Evolutionary conservation across 1,140 invertebrate genomes (phyloP).

Genomic region (Mactra quadrangularis): DNA sequence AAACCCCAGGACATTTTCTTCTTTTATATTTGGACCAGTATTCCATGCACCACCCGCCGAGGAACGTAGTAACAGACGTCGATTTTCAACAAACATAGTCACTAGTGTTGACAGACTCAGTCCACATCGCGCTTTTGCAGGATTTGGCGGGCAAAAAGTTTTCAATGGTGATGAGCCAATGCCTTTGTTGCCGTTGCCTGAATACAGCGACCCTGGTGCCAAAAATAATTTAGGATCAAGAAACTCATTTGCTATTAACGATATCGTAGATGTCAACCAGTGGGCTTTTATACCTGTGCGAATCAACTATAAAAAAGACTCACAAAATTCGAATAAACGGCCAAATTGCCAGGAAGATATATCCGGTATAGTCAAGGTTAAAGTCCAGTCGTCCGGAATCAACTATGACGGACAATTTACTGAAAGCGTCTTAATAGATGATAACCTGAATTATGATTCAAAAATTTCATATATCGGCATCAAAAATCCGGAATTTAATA

Average conservation of each 20-base stretch:
- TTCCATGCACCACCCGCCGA: neutral
- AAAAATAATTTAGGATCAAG: neutral
- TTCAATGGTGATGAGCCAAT: slow-evolving; percentile 4
- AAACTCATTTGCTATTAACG: slow-evolving; percentile 11
- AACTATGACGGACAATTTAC: slow-evolving; percentile 38
- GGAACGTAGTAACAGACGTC: neutral
- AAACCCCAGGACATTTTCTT: neutral
- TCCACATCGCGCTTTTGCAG: neutral
- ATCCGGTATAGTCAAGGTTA: slow-evolving; percentile 10
- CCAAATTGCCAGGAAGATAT: neutral
- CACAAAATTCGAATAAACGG: neutral
- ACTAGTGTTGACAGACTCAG: neutral
- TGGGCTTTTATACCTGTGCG: slow-evolving; percentile 39
- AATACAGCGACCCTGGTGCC: neutral
- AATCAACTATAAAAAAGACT: neutral
- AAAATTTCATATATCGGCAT: slow-evolving; percentile 12
- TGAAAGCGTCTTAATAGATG: slow-evolving; percentile 24
- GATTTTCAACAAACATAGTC: neutral
- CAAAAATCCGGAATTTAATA: neutral
- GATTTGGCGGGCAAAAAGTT: neutral
- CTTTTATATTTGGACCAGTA: neutral
- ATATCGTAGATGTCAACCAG: neutral
- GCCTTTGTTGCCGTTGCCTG: slow-evolving; percentile 9
- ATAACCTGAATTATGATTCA: neutral
- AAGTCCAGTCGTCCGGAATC: slow-evolving; percentile 17